Percentiles rank a stretch among this genome's conserved stretches.
Evolutionary conservation across 2,113 vertebrate species (phyloP).

Genomic region (Sander lucioperca): DNA sequence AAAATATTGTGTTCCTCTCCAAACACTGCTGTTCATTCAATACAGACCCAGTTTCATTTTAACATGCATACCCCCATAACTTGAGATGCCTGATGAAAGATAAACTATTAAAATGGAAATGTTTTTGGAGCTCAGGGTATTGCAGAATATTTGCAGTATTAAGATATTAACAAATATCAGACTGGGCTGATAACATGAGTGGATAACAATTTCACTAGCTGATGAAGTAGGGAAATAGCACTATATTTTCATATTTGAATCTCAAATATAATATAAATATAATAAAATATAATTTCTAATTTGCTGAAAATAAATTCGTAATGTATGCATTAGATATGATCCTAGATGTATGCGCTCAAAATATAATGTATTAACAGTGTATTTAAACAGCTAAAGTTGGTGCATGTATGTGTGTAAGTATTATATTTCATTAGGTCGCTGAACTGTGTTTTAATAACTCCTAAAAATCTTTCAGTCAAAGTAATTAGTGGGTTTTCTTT

Average conservation of each 20-base stretch:
- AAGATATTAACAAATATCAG: slow-evolving; percentile 44
- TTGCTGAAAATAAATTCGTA: background rate
- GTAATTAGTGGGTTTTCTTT: slow-evolving; percentile 50
- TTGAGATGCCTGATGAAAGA: slow-evolving; percentile 60
- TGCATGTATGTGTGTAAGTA: background rate
- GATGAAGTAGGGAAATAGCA: slow-evolving; percentile 1
- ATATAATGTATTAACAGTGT: background rate
- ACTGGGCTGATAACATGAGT: slow-evolving; percentile 14
- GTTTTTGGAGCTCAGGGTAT: slow-evolving; percentile 37
- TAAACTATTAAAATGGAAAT: slow-evolving; percentile 60
- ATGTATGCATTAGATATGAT: background rate
- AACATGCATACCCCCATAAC: slow-evolving; percentile 45
- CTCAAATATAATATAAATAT: slow-evolving; percentile 8
- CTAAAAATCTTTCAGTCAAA: slow-evolving; percentile 50
- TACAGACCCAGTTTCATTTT: slow-evolving; percentile 49
- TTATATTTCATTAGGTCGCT: slow-evolving; percentile 36
- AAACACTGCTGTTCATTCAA: slow-evolving; percentile 60
- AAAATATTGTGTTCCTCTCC: slow-evolving; percentile 64
- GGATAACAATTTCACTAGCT: slow-evolving; percentile 19
- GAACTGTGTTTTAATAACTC: slow-evolving; percentile 6
- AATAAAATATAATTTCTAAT: background rate
- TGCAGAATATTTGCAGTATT: slow-evolving; percentile 26
- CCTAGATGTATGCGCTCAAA: background rate
- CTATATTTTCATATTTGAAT: slow-evolving; percentile 5
- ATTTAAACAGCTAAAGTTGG: slow-evolving; percentile 14